Base-by-base conservation (phyloP, 2,888 invertebrate genomes). In the Branchellion lobata region DNA sequence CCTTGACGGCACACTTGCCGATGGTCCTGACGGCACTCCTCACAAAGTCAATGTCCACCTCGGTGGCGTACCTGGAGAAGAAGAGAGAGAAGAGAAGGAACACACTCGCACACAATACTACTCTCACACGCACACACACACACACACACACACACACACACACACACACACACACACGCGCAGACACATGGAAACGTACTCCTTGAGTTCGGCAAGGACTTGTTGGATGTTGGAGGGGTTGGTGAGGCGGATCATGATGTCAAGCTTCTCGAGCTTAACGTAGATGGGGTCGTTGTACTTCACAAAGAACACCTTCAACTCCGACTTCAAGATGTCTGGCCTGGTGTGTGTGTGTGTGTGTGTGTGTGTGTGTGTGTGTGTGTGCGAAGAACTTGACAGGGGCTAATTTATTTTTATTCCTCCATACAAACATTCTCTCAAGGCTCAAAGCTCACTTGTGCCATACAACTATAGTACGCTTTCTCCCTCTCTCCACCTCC, bases 231-330 rank as follows among this genome's bases (percentile, higher is more conserved):
- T 99, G 27, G 94, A 93, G 87, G 98, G 96, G 68, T 95, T 96
- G 27, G 99, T 98, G 84, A 99, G 90, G 24, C 99, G 92, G 85
- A 99, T 99, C 98, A 99, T 99, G 80, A 99, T 99, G 87, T 99
- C 99, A 84, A 99, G 87, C 87, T 99, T 99, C 88, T 99, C 99
- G 81, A 99, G 90, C 87, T 99, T 99, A 69, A 99, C 99, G 88
- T 99, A 99, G 87, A 99, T 99, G 0, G 99, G 99, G 89, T 99
- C 99, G 88, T 99, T 99, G 90, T 99, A 99, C 86, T 99, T 99
- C 51, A 99, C 99, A 88, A 99, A 99, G 90, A 99, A 99, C 78
- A 95, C 95, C 90, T 99, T 99, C 98, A 99, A 98, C 89, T 99
- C 99, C 85, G 98, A 96, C 87, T 99, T 99, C 69, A 99, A 89